phyloP scores from a whole-genome alignment of 2,113 vertebrate genomes.

The Lota lota region DNA sequence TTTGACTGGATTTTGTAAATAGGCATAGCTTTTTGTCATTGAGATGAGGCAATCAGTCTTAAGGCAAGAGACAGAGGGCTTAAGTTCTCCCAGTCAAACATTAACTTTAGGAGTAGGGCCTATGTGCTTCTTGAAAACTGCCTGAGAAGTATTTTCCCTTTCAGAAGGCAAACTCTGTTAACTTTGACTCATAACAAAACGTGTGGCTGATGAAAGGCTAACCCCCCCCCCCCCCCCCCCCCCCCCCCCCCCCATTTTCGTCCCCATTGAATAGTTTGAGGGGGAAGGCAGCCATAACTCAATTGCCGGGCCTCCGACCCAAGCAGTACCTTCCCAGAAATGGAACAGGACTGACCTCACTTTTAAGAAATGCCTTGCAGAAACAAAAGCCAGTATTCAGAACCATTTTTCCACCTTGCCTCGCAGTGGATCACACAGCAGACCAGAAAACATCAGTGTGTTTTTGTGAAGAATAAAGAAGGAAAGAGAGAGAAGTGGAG shows the following conservation, averaged over 20 bases:
- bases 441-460: slow-evolving; percentile 27
- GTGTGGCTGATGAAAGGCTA: slow-evolving; percentile 33
- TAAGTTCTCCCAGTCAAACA: not conserved
- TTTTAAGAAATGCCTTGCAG: slow-evolving; percentile 38
- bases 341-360: slow-evolving; percentile 47
- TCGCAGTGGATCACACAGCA: slow-evolving; percentile 32
- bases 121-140: slow-evolving; percentile 4
- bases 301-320: slow-evolving; percentile 30
- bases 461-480: slow-evolving; percentile 14
- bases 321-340: slow-evolving; percentile 46
- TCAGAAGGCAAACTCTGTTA: not conserved
- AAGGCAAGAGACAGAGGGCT: not conserved
- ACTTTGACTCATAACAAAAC: slow-evolving; percentile 31
- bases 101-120: not conserved
- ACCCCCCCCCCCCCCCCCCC: slow-evolving; percentile 6
- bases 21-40: not conserved
- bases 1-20: slow-evolving; percentile 1
- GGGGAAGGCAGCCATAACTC: slow-evolving; percentile 27
- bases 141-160: not conserved
- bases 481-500: not conserved
- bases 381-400: slow-evolving; percentile 59
- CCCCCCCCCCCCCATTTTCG: not conserved
- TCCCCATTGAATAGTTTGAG: slow-evolving; percentile 16
- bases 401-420: slow-evolving; percentile 38
- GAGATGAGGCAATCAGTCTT: slow-evolving; percentile 1